Base-by-base conservation (phyloP, 2,797 vertebrate species). In the Tolypeutes matacus region DNA sequence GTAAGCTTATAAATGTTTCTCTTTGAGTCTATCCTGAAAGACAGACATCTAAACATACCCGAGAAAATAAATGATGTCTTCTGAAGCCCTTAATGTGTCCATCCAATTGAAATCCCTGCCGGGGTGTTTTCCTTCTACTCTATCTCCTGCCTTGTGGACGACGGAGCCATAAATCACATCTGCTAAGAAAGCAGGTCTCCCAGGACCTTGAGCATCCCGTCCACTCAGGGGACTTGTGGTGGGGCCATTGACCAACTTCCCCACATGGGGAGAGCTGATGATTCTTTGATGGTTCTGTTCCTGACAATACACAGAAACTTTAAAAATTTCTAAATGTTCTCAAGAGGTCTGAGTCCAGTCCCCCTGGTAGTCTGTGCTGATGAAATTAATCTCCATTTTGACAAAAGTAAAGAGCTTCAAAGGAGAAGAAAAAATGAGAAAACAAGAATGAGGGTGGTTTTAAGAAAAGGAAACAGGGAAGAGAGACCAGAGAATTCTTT, bases 41-140 rank as follows among this genome's bases (percentile, higher is more conserved):
- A 93, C 96, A 95, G 86, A 95, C 82, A 67, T 90, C 86, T 80
- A 97, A 97, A 97, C 81, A 96, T 58, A 85, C 13, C 15, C n/a
- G 2, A 87, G 93, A 81, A 95, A 88, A 97, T 85, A 95, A 96
- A 97, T 93, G 86, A 95, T 58, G 49, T 73, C 84, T 93, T 87
- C 58, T 62, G 86, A 88, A 94, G 29, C 73, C 80, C 91, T 93
- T 88, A 29, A 81, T 78, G 31, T 78, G 76, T 91, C 80, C 76
- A 67, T 27, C 31, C 83, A 91, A 42, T 17, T 91, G 60, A 86
- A 95, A 81, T 42, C 67, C 69, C 83, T 84, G 64, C 90, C n/a
- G 51, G 1, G 62, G 15, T 49, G 76, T 72, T 87, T 88, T 77
- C 51, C 82, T 80, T 84, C 84, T 56, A 27, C 46, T 83, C 70